Base-by-base conservation (phyloP, 2,113 vertebrate species). In the Cathartes aura region DNA sequence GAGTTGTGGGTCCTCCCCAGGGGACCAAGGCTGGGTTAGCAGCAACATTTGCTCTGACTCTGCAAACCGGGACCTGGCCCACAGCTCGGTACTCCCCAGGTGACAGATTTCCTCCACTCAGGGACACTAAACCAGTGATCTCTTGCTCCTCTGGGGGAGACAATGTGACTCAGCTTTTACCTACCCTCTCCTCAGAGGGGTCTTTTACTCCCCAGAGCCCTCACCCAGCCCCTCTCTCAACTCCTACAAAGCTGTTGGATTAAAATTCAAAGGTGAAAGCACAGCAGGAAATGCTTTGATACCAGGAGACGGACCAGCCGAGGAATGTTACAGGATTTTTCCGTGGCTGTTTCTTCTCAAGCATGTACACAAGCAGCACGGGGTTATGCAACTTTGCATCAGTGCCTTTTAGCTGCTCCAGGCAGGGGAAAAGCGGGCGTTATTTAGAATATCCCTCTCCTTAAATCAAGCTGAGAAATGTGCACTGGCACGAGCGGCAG, bases 331-430 rank as follows among this genome's bases (percentile, higher is more conserved):
- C 93, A 89, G 96, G 93, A 86, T 97, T 98, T 97, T 98, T 97
- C 97, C 95, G 1, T 91, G 89, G 93, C 97, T 98, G 97, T 96
- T 97, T 98, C 93, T 96, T 97, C 96, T 98, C 97, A 98, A 97
- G 88, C 94, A 12, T 86, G 91, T 48, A 78, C 91, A 94, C 82
- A 87, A 93, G 90, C 95, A 86, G 89, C 18, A 4, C 91, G 82
- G 94, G 74, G 72, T 97, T 97, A 73, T 96, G 96, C 96, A 97
- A 97, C 80, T 70, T 29, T 43, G 62, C 86, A 85, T 86, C 80
- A 4, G 83, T 88, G 96, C 86, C 90, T 91, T n/a, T 82, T 4
- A 70, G 92, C 62, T 22, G 52, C 86, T 93, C 55, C 34, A 85
- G 63, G 72, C 79, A 56, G 86, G 70, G 76, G 76, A 80, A 60